Evolutionary conservation across 1,140 invertebrate species (phyloP), one percentile per base, ranked within the genome.

Genomic region (Dinoponera quadriceps): DNA sequence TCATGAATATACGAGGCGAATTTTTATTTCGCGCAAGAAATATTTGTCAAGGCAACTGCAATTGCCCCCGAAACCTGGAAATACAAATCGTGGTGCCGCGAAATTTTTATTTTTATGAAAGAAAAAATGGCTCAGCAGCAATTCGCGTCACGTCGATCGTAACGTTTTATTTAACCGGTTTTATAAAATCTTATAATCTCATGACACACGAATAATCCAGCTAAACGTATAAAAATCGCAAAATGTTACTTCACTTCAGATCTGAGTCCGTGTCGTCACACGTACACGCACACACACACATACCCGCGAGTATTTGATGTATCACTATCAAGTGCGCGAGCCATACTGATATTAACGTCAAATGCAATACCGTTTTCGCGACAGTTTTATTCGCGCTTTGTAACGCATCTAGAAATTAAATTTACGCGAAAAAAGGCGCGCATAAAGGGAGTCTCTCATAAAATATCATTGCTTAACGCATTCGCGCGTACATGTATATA

Each of bases 41-140:
- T 0, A 48, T 51, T 69, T n/a, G 49, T 4, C 44, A 51, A 48
- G 16, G 25, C n/a, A 69, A 51, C 20, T 3, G 22, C 66, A 51
- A 14, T 25, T 18, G n/a, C 29, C 44, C 22, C 49, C 16, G 3
- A 68, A 25, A 68, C 22, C 1, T 27, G 5, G 11, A 69, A 54
- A 69, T 29, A 44, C 7, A 44, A 44, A 44, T 44, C 7, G 38
- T 69, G 25, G n/a, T 14, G 25, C 48, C 18, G 18, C 66, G 13
- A 69, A 25, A 16, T 16, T 27, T 68, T 68, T 68, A 27, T 68
- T 68, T 68, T 51, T 49, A 51, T 2, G 27, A 7, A 68, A 68
- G n/a, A 51, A 51, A 48, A 33, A 49, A 51, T 27, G 1, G 25
- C 27, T 20, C 18, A 29, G 18, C 22, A 3, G 27, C 22, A 51